Base-by-base conservation (phyloP, 1,140 invertebrate genomes). In the Periplaneta americana region DNA sequence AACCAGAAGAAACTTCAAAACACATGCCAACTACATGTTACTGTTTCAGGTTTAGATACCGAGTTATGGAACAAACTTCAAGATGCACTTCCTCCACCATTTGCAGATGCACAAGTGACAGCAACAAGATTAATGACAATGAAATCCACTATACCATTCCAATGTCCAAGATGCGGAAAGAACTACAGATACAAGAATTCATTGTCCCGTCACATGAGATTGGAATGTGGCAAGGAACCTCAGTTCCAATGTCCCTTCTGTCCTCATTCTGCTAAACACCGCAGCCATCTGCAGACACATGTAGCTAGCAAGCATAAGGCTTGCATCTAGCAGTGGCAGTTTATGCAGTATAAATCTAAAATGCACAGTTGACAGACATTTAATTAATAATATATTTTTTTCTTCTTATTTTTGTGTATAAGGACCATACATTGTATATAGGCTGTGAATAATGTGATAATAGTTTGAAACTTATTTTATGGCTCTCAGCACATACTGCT, bases 191-290 rank as follows among this genome's bases (percentile, higher is more conserved):
- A 48, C n/a, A 33, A 37, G 31, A 75, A 35, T 9, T 80, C 80
- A 3, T 33, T 34, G 33, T 31, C 28, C 8, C 48, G 80, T 35
- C 80, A 80, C 66, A 33, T 75, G 77, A 88, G 89, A 66, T 88
- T 91, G 80, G 91, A 92, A 81, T 92, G 91, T 82, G 90, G 90
- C n/a, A 88, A 91, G 22, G 87, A 87, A 15, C 90, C 91, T 2
- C 87, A 88, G 84, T 92, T 90, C 84, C 86, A 88, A 28, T 92
- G 91, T 78, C 83, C 84, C 1, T 85, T 86, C 39, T 91, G 91
- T 84, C 86, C 87, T 17, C 88, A 88, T 79, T 87, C 88, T 74
- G 89, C 89, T 82, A 90, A 89, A 82, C 90, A 91, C 84, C 88
- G 88, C 15, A 88, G 89, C 81, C 88, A 89, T 75, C 83, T 89